Evolutionary conservation across 2,113 vertebrate species (phyloP).

Genomic region (Pterocles burchelli): DNA sequence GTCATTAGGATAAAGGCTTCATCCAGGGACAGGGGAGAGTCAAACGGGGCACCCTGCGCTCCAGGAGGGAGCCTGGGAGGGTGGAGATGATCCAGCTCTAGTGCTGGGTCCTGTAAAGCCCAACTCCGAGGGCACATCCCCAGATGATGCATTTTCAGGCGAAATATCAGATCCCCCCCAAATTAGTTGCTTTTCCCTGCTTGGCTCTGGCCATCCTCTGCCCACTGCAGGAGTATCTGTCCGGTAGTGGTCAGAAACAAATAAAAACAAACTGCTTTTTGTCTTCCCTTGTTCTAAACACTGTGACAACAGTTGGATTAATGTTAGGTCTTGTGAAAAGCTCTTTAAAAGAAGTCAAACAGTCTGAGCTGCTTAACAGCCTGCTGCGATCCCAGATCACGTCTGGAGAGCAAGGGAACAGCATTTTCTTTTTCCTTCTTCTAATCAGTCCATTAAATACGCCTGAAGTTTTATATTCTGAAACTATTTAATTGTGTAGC

Average conservation of each 20-base stretch:
- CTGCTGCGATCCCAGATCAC: slow-evolving; percentile 4
- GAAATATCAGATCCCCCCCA: neutral
- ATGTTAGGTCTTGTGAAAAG: slow-evolving; percentile 31
- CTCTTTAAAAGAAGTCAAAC: slow-evolving; percentile 47
- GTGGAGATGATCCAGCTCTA: neutral
- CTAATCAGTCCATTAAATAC: neutral
- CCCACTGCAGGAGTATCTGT: neutral
- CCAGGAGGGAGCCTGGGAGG: neutral
- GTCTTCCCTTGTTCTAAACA: slow-evolving; percentile 6
- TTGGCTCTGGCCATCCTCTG: neutral
- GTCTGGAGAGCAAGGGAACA: neutral
- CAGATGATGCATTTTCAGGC: neutral
- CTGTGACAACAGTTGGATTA: slow-evolving; percentile 29
- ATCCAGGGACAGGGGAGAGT: neutral
- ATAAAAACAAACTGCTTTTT: slow-evolving; percentile 21
- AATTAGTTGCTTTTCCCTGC: neutral
- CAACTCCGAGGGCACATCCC: neutral
- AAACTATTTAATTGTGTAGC: neutral
- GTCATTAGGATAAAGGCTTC: neutral
- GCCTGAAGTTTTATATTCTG: neutral
- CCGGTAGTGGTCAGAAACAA: neutral
- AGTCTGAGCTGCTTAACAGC: slow-evolving; percentile 30
- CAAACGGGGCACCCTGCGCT: neutral
- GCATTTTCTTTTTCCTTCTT: neutral
- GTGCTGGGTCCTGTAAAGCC: neutral